A percentile compares a stretch with the other conserved stretches of the same genome.
Evolutionary conservation across 2,113 vertebrate species (phyloP).

Genomic region (Callipepla californica): DNA sequence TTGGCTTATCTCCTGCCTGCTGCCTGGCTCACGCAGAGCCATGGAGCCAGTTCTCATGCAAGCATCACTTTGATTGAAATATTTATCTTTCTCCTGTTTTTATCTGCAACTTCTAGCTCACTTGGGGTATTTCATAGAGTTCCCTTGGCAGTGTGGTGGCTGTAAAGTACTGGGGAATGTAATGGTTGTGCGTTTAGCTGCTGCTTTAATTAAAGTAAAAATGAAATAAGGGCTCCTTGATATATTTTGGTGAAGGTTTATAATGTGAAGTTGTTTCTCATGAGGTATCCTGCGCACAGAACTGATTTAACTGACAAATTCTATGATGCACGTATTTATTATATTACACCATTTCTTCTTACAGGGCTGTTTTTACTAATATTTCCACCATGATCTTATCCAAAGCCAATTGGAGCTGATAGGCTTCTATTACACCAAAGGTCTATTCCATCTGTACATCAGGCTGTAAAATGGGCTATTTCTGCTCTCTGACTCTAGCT

Average conservation of each 20-base stretch:
- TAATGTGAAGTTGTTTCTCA: background rate
- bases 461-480: constrained; percentile 7
- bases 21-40: background rate
- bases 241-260: background rate
- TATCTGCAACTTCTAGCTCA: background rate
- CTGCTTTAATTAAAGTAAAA: constrained; percentile 2
- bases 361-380: background rate
- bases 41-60: background rate
- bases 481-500: background rate
- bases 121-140: background rate
- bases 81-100: background rate
- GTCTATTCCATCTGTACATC: background rate
- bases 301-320: background rate
- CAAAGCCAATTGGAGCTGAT: background rate
- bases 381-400: background rate
- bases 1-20: background rate
- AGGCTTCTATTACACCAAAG: background rate
- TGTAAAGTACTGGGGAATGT: background rate
- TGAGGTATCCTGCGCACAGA: background rate
- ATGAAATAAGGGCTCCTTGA: background rate
- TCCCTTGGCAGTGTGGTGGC: background rate
- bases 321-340: background rate
- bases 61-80: background rate
- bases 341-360: background rate
- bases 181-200: background rate